Evolutionary conservation across 2,113 vertebrate genomes (phyloP), one percentile per base, ranked within the genome.

Genomic region (Conger conger): DNA sequence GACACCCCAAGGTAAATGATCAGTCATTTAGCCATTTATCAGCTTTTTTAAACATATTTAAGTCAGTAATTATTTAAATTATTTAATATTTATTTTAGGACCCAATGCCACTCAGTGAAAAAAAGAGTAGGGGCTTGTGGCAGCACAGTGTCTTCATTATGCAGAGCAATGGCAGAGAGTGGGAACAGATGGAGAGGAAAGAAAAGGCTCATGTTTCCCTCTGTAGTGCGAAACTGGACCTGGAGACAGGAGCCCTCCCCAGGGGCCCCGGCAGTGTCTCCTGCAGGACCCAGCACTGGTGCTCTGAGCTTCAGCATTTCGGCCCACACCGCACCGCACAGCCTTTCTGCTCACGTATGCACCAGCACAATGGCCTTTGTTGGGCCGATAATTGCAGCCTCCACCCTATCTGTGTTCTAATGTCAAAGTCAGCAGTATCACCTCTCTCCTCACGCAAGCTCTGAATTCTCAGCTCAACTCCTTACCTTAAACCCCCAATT

Each of bases 191-290:
- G 83, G 76, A n/a, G 45, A 76, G 38, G 82, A 83, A 35, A 20
- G 42, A 27, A 50, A 42, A 57, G 77, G 76, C 45, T 84, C 83
- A 54, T 27, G 83, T 84, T 84, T 84, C 83, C n/a, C 76, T 84
- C 20, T 54, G 42, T n/a, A 57, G 83, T 23, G 73, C 54, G 83
- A 84, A 78, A 84, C 83, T 37, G 35, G 50, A 84, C 23, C 83
- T 79, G 83, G 23, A 38, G 83, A 78, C 76, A 84, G 18, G 76
- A 84, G 83, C 78, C 45, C 83, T 84, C 83, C 76, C 83, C 23
- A 37, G 83, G 23, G 83, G 33, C 60, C 42, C 37, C 8, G 30
- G n/a, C 45, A 76, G 73, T 37, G 33, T 50, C 82, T 40, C 30
- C 83, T 16, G 50, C 20, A 9, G 35, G 33, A 77, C 20, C 17